Conservation (phyloP, 2,797 vertebrate genomes). For the Schizothorax lantsangensis region DNA sequence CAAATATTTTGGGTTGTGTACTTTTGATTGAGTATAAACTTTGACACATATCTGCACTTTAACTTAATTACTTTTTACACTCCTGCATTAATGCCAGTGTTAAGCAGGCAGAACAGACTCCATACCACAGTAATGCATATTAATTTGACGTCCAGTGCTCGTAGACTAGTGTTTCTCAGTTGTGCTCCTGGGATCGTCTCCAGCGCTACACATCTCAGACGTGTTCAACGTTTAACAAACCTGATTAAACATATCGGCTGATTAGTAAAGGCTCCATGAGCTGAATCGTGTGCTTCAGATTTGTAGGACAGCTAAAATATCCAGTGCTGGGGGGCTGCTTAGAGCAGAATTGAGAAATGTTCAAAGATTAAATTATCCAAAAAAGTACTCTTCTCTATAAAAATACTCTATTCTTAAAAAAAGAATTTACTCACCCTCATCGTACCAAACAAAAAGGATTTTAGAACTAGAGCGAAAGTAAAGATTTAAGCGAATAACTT, state of each 20-base stretch:
- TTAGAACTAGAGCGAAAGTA: not conserved
- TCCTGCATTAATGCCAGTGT: not conserved
- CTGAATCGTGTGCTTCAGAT: not conserved
- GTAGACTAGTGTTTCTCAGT: slow-evolving; percentile 1
- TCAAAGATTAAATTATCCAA: not conserved
- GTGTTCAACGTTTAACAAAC: slow-evolving; percentile 10
- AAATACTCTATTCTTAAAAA: too few relatives aligned
- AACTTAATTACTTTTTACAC: not conserved
- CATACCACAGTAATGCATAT: not conserved
- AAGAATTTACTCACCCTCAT: not conserved
- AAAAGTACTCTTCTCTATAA: too few relatives aligned
- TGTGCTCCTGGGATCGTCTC: not conserved
- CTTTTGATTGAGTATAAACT: not conserved
- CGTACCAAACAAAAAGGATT: not conserved
- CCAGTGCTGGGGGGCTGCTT: not conserved
- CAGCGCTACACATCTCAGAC: not conserved
- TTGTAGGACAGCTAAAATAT: slow-evolving; percentile 12
- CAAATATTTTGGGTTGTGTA: not conserved
- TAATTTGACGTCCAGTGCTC: not conserved
- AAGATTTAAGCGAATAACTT: not conserved
- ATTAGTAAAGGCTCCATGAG: not conserved
- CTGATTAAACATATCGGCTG: not conserved
- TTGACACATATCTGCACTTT: not conserved
- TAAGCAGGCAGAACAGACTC: not conserved
- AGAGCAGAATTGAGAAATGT: not conserved